Conservation (phyloP, 2,888 invertebrate species). For the Muschampia plurimacula region DNA sequence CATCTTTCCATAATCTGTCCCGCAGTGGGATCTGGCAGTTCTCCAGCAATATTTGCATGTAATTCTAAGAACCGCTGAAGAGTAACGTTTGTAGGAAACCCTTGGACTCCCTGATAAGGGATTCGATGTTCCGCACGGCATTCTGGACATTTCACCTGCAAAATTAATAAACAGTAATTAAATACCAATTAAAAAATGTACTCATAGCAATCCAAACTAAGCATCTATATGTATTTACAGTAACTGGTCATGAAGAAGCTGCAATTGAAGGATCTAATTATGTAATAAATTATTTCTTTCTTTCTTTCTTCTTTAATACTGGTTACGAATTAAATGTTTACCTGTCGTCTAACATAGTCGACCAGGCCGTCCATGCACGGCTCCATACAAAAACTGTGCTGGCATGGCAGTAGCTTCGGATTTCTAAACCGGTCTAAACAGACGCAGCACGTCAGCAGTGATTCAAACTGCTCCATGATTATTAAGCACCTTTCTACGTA, state of each 20-base stretch:
- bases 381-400: constrained; percentile 99
- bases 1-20: constrained; percentile 97
- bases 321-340: constrained; percentile 55
- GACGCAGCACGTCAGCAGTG: constrained; percentile 98
- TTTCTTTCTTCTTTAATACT: background rate
- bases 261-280: background rate
- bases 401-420: constrained; percentile 99
- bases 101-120: constrained; percentile 97
- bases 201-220: constrained; percentile 23
- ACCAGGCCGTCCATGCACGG: constrained; percentile 99
- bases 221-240: constrained; percentile 21
- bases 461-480: constrained; percentile 97
- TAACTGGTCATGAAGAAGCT: constrained; percentile 3
- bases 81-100: constrained; percentile 98
- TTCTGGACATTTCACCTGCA: constrained; percentile 98
- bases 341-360: constrained; percentile 97
- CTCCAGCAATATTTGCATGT: constrained; percentile 96
- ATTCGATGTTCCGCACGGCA: constrained; percentile 98
- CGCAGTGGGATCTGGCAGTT: constrained; percentile 95
- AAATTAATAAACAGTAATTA: constrained; percentile 42
- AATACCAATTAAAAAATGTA: background rate
- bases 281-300: too few species aligned
- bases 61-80: constrained; percentile 97
- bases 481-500: constrained; percentile 62
- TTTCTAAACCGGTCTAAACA: constrained; percentile 98